Evolutionary conservation across 2,888 invertebrate genomes (phyloP).

Genomic region (Synanthedon andrenaeformis): DNA sequence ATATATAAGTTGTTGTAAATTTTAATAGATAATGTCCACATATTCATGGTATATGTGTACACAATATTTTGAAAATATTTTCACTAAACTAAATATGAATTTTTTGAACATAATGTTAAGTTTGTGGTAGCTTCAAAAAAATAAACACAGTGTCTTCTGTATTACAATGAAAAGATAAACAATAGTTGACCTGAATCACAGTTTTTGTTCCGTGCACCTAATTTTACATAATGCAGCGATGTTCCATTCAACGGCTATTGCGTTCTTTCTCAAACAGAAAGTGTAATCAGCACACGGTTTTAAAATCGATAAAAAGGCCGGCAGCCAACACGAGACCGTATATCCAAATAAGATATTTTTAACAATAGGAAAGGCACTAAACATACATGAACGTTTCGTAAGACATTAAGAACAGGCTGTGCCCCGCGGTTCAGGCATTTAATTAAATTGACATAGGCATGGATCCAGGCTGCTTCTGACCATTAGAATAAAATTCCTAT

Average conservation of each 20-base stretch:
- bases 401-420: no score
- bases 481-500: no score
- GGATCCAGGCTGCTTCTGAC: no score
- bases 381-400: no score
- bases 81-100: background rate
- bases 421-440: no score
- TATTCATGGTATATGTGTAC: no score
- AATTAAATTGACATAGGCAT: no score
- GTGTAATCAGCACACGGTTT: background rate
- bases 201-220: slow-evolving; percentile 31
- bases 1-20: no score
- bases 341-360: no score
- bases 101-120: background rate
- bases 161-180: slow-evolving; percentile 19
- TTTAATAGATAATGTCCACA: no score
- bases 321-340: slow-evolving; percentile 11
- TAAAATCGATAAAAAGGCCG: background rate
- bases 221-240: slow-evolving; percentile 15
- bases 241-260: slow-evolving; percentile 2
- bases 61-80: no score
- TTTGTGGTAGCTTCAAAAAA: background rate
- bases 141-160: background rate
- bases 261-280: slow-evolving; percentile 5
- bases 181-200: slow-evolving; percentile 34
- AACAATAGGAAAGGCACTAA: no score